Conservation (phyloP, 2,113 vertebrate species). For the Percina caprodes region DNA sequence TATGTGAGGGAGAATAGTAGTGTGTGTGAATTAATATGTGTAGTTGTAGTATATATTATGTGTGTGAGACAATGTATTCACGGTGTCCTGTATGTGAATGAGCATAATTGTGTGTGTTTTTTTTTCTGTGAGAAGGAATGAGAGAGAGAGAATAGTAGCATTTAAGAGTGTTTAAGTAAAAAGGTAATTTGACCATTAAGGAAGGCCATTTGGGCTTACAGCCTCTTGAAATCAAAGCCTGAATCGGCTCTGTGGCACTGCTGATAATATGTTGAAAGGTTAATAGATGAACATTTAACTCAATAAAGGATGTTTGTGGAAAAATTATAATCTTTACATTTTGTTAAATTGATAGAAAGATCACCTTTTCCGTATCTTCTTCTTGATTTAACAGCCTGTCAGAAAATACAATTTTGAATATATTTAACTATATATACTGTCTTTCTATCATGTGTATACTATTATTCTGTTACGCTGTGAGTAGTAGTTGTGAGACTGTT, state of each 20-base stretch:
- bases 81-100: background rate
- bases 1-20: background rate
- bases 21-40: background rate
- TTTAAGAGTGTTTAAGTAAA: background rate
- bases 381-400: too few relatives aligned
- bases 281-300: background rate
- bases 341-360: background rate
- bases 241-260: background rate
- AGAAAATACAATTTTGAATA: too few relatives aligned
- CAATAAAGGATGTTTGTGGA: background rate
- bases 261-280: slow-evolving; percentile 4
- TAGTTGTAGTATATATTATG: too few relatives aligned
- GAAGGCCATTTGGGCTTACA: background rate
- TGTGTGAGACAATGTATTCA: background rate
- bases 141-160: background rate
- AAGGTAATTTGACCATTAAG: slow-evolving; percentile 16
- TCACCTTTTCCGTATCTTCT: too few relatives aligned
- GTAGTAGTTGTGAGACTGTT: background rate
- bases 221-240: slow-evolving; percentile 15
- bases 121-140: background rate
- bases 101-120: background rate
- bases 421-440: background rate
- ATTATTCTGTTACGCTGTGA: background rate
- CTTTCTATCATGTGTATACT: background rate
- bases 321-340: background rate